Evolutionary conservation across 2,113 vertebrate genomes (phyloP), one percentile per base, ranked within the genome.

Genomic region (Rallus limicola): DNA sequence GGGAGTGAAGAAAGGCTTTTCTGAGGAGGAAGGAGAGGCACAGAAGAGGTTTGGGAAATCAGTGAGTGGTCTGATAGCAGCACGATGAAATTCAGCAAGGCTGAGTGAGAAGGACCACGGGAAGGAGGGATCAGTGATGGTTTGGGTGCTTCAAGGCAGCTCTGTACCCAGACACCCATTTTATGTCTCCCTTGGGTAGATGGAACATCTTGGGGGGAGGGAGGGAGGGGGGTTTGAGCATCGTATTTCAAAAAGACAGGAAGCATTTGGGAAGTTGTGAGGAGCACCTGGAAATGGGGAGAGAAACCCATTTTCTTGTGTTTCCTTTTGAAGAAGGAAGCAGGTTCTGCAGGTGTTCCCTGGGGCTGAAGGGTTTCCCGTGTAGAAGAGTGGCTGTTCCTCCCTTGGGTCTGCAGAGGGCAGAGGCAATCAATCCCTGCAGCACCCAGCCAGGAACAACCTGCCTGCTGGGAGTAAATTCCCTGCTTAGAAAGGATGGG

Each of bases 351-450:
- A 7, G 58, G 6, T 56, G 69, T 67, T 65, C 56, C 24, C 5
- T 0, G 5, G 2, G 3, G 1, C 1, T 1, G 26, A 9, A 64
- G 53, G 19, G 13, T 74, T 63, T 21, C 23, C 26, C 9, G 4
- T 9, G 50, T 7, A 26, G 48, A 4, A 50, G 23, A 4, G 38
- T 9, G 40, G 31, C 55, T 6, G 5, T 16, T 90, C 69, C 86
- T 56, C 29, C 29, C 29, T 21, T 23, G 23, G 38, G 67, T 71
- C 93, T 90, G 92, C 89, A 91, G 92, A 48, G 93, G 95, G 82
- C 92, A 93, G 91, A 82, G 70, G 15, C 52, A 82, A 19, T 28
- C 52, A 82, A 21, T 28, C 75, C 46, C 70, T 74, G 34, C 44
- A 16, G 25, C 14, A 26, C 52, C 52, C 40, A 94, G 74, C 44